Evolutionary conservation across 2,113 vertebrate species (phyloP).

Genomic region (Catharus bicknelli): DNA sequence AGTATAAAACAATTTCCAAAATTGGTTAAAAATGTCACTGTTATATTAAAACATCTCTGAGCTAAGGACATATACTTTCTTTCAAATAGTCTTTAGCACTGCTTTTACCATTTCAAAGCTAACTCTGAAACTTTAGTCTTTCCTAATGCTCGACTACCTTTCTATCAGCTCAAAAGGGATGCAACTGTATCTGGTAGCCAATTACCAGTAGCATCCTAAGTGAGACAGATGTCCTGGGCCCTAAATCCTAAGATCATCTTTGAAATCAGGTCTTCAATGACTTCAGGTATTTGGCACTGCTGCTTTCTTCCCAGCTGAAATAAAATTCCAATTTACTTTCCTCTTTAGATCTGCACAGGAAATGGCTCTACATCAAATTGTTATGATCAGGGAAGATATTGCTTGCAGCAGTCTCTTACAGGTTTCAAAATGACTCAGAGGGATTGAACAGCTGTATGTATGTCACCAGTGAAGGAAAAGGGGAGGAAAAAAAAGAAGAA

Average conservation of each 20-base stretch:
- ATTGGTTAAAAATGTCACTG: background rate
- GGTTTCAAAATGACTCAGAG: conserved; percentile 56
- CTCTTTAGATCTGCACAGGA: conserved; percentile 59
- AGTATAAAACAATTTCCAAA: background rate
- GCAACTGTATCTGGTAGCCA: background rate
- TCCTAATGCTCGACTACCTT: background rate
- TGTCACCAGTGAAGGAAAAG: conserved; percentile 15
- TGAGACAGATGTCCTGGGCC: background rate
- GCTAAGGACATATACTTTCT: background rate
- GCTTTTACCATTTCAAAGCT: background rate
- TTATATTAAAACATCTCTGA: background rate
- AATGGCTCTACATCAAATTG: conserved; percentile 68
- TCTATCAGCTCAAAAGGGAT: background rate
- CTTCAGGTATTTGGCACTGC: conserved; percentile 7
- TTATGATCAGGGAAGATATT: conserved; percentile 63
- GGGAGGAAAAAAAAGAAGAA: background rate
- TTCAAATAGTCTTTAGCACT: background rate
- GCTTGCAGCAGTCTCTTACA: conserved; percentile 57
- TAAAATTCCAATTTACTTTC: conserved; percentile 68
- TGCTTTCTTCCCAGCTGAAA: conserved; percentile 34
- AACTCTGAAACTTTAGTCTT: background rate
- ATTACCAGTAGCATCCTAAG: conserved; percentile 13
- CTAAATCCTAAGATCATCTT: conserved; percentile 58
- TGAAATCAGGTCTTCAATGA: conserved; percentile 44
- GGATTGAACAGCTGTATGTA: conserved; percentile 29